A percentile compares a stretch with the other conserved stretches of the same genome.
phyloP scores from a whole-genome alignment of 2,888 invertebrate species.

The Philhelius pedissequus region DNA sequence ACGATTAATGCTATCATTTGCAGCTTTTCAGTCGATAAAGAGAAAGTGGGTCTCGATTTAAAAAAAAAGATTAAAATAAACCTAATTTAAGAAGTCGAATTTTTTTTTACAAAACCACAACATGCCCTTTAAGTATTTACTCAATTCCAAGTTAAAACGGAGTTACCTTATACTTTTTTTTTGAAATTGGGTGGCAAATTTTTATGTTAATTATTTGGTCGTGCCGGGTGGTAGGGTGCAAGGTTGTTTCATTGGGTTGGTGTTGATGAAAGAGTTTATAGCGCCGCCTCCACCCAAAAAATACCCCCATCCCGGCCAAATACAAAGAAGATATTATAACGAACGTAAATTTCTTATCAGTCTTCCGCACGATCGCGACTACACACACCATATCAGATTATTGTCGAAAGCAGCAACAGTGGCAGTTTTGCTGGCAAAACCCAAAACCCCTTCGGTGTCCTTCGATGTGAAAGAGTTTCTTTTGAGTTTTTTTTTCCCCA shows the following conservation, averaged over 20 bases:
- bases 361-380: slow-evolving; percentile 66
- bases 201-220: slow-evolving; percentile 64
- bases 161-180: neutral
- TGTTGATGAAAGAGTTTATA: slow-evolving; percentile 8
- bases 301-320: neutral
- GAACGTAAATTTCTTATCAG: slow-evolving; percentile 52
- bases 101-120: neutral
- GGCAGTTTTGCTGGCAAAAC: neutral
- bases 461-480: slow-evolving; percentile 8
- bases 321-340: slow-evolving; percentile 17
- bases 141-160: neutral
- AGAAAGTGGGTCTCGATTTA: too few relatives aligned
- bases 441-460: neutral
- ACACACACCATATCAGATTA: neutral
- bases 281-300: neutral
- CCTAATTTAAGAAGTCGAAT: too few relatives aligned
- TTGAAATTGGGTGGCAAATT: slow-evolving; percentile 50
- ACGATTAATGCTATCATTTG: too few relatives aligned
- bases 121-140: neutral
- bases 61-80: too few relatives aligned
- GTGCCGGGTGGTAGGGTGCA: neutral
- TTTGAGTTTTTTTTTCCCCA: neutral
- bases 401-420: slow-evolving; percentile 34
- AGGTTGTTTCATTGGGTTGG: neutral
- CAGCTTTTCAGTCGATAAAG: too few relatives aligned